Evolutionary conservation across 2,797 vertebrate genomes (phyloP), one percentile per base, ranked within the genome.

Genomic region (Sebastes oblongus): DNA sequence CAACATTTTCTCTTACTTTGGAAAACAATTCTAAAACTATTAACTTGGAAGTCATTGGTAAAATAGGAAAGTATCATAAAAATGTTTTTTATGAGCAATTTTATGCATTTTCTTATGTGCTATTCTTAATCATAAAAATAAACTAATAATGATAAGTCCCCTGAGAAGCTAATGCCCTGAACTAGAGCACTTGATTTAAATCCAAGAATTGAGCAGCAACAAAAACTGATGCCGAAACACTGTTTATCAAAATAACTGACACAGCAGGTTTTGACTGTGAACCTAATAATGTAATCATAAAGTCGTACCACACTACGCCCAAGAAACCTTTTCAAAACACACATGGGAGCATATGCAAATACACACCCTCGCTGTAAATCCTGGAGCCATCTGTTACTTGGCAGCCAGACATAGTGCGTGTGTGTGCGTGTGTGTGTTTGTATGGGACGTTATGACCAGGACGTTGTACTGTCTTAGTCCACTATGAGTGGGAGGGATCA

Each of bases 331-430:
- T 79, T 42, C 5, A 79, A 52, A 81, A 85, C 66, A 77, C 74
- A 67, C 78, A 78, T 1, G 2, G 27, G 46, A 85, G 66, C 72
- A 80, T 77, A 69, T 75, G 82, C 69, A 90, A 81, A 88, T 66
- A 84, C 77, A 87, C 88, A 84, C 72, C 46, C 70, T 62, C 10
- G 0, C 30, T 74, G 66, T 74, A 91, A 91, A 91, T 88, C 91
- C 90, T 71, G 62, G 16, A 70, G 78, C 89, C 91, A 91, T 93
- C 90, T 91, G 89, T 84, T 83, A 58, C 85, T 82, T 83, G 85
- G 89, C 89, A 84, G 80, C 32, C 71, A 78, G 39, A 64, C 20
- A 22, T 22, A 16, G 29, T 36, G n/a, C 30, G 78, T 12, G 8
- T 25, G 6, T 59, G 24, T 62, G 36, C 54, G 34, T 62, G n/a